Conservation (phyloP, 2,888 invertebrate genomes). For the Sipha maydis region DNA sequence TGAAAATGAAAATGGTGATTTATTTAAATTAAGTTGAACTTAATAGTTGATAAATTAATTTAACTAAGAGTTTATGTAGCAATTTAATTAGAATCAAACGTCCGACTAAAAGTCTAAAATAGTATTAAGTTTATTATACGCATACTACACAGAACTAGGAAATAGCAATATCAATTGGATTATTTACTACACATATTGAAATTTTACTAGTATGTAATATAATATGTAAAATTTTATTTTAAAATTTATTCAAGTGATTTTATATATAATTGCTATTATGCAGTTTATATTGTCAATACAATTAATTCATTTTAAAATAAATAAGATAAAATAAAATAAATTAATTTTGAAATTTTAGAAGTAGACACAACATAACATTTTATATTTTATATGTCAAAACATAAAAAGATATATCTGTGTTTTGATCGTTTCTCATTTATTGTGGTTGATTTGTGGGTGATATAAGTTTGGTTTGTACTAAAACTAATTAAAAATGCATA, state of each 20-base stretch:
- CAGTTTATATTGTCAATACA: conserved; percentile 19
- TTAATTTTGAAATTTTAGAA: conserved; percentile 27
- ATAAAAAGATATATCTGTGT: neutral
- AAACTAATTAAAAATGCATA: conserved; percentile 30
- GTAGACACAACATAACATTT: neutral
- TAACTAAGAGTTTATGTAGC: neutral
- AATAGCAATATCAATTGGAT: neutral
- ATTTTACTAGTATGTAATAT: too few relatives aligned
- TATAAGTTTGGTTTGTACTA: conserved; percentile 40
- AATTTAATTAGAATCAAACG: conserved; percentile 1
- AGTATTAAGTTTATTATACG: neutral
- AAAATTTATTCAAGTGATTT: too few relatives aligned
- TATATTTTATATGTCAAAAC: conserved; percentile 2
- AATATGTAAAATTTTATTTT: too few relatives aligned
- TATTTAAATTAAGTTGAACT: neutral
- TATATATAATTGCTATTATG: neutral
- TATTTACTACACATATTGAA: too few relatives aligned
- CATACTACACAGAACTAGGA: neutral
- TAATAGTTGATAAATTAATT: neutral
- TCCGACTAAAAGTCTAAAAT: neutral
- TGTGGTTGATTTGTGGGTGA: conserved; percentile 18
- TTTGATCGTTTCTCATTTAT: conserved; percentile 20
- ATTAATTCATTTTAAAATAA: conserved; percentile 5
- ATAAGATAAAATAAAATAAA: neutral
- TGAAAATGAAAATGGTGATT: neutral